These are phyloP conservation scores for Scolopax rusticola DNA, from an alignment of 2,797 vertebrate genomes.

Conservation along the genomic window DNA sequence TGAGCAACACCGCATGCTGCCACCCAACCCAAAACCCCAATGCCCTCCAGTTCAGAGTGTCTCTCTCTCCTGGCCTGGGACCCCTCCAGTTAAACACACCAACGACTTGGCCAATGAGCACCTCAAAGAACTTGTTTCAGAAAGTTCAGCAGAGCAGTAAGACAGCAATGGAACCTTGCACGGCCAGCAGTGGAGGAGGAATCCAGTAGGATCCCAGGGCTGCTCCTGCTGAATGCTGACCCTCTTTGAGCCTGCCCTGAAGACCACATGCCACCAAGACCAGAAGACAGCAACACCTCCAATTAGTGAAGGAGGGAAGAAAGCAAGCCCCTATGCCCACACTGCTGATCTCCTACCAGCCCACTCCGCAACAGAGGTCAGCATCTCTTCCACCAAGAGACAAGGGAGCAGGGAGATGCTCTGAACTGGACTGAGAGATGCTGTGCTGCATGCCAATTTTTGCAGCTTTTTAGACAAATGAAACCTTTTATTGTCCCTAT, in stretches of 20 bases:
- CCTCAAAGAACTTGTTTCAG: neutral
- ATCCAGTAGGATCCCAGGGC: neutral
- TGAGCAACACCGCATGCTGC: neutral
- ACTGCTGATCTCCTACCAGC: neutral
- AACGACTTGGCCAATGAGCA: accelerated
- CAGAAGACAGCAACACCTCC: neutral
- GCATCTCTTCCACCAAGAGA: neutral
- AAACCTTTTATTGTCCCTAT: slow-evolving; percentile 31
- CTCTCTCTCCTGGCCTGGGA: neutral
- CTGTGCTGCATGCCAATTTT: neutral
- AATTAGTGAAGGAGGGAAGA: neutral
- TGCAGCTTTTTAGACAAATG: slow-evolving; percentile 31
- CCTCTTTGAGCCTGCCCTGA: neutral
- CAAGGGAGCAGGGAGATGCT: neutral
- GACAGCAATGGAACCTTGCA: neutral
- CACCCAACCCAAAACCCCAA: accelerated
- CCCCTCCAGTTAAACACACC: neutral
- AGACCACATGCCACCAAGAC: neutral
- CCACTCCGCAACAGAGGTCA: neutral
- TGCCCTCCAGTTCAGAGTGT: neutral
- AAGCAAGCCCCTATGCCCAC: accelerated
- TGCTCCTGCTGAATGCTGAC: neutral
- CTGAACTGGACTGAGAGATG: neutral
- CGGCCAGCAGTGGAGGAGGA: neutral
- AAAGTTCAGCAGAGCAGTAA: neutral